Evolutionary conservation across 2,797 vertebrate genomes (phyloP).

Genomic region (Salarias fasciatus): DNA sequence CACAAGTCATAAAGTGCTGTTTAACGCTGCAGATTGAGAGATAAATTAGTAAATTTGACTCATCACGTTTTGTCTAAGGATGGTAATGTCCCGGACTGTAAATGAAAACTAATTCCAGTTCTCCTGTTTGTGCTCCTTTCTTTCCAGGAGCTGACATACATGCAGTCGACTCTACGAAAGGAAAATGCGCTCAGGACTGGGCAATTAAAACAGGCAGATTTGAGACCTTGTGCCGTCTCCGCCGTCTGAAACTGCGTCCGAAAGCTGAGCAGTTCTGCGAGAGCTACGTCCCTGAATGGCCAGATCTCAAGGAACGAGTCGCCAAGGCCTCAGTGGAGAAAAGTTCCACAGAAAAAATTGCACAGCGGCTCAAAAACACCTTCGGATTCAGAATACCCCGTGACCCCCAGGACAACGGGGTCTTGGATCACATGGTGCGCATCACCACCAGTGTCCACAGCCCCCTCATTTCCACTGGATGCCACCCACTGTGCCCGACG

Average conservation of each 20-base stretch:
- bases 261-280: slow-evolving; percentile 83
- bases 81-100: too few species aligned
- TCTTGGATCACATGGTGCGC: slow-evolving; percentile 91
- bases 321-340: slow-evolving; percentile 77
- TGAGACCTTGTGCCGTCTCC: slow-evolving; percentile 76
- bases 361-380: slow-evolving; percentile 76
- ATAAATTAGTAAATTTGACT: too few species aligned
- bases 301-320: slow-evolving; percentile 79
- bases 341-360: slow-evolving; percentile 71
- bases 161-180: slow-evolving; percentile 80
- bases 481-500: slow-evolving; percentile 86
- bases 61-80: too few species aligned
- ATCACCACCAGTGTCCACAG: slow-evolving; percentile 88
- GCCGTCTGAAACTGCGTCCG: slow-evolving; percentile 76
- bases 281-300: slow-evolving; percentile 84
- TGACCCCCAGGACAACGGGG: slow-evolving; percentile 84
- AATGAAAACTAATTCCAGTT: background rate
- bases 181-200: slow-evolving; percentile 87
- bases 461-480: slow-evolving; percentile 87
- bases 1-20: background rate
- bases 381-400: slow-evolving; percentile 82
- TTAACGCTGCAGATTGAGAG: background rate
- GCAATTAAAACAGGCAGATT: slow-evolving; percentile 87
- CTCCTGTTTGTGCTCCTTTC: slow-evolving; percentile 6
- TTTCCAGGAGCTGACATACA: slow-evolving; percentile 85